Conservation (phyloP, 37 sponge, comb jelly and placozoan genomes). For the Axinella damicornis region DNA sequence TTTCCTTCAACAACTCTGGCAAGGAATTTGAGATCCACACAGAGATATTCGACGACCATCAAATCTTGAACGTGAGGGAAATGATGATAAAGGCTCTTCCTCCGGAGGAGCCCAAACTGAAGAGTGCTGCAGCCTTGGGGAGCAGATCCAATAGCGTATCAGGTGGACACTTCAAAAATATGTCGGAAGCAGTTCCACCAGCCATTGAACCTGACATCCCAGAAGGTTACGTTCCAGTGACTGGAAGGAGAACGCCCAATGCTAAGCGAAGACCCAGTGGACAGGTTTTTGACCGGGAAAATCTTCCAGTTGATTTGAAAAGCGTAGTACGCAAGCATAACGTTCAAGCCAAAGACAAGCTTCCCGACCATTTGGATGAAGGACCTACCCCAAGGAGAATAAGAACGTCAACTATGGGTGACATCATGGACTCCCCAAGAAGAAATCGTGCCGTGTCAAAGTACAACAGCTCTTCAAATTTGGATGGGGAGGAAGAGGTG, state of each 20-base stretch:
- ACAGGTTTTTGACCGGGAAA: constrained; percentile 1
- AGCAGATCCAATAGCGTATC: constrained; percentile 5
- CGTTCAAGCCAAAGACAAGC: no score
- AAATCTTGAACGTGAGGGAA: not conserved
- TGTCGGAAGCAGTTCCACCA: no score
- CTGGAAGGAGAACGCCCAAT: constrained; percentile 3
- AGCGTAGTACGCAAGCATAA: not conserved
- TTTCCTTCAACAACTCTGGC: constrained; percentile 51
- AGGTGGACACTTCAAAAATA: no score
- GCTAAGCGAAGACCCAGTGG: constrained; percentile 9
- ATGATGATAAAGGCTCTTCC: constrained; percentile 64
- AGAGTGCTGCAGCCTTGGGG: not conserved
- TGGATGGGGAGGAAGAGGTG: no score
- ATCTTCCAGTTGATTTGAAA: not conserved
- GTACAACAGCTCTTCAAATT: not conserved
- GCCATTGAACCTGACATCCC: no score
- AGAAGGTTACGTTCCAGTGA: not conserved
- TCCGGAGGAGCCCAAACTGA: constrained; percentile 45
- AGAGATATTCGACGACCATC: constrained; percentile 35
- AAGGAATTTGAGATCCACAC: constrained; percentile 34
- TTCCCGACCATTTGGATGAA: no score
- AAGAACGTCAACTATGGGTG: no score
- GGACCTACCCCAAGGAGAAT: no score
- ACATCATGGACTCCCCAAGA: no score
- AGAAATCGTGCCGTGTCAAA: not conserved